Base-by-base conservation (phyloP, 1,140 invertebrate species). In the Rhynchophorus ferrugineus region DNA sequence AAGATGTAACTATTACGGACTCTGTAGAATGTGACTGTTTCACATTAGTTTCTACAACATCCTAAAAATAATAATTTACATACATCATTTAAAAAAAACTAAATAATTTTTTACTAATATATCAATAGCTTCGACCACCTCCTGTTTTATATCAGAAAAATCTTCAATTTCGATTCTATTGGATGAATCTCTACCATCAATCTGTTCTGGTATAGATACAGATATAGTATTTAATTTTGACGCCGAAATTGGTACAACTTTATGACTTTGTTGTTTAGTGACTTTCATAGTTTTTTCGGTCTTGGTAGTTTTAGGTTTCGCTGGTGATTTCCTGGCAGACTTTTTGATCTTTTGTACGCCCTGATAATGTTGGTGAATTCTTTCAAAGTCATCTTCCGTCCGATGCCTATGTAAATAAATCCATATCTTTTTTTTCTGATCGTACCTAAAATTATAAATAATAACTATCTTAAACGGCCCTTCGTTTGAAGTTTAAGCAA, bases 401-500 rank as follows among this genome's bases (percentile, higher is more conserved):
- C 86, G 71, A 51, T 69, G 69, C 78, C 85, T 75, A 70, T 95
- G 91, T 42, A 93, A 71, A 71, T 94, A 93, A 24, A 93, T 84
- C 91, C 91, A 95, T 9, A 90, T 81, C 71, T 94, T 94, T 5
- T 85, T 74, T 61, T 87, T 85, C 0, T 87, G 82, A 67, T 94
- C 89, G 69, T 92, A 54, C 37, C 52, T 54, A 11, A 1, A 17
- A 37, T 14, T 37, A 6, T n/a, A n/a, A n/a, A n/a, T n/a, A n/a
- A n/a, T n/a, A n/a, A n/a, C n/a, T n/a, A n/a, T n/a, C n/a, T n/a
- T n/a, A n/a, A n/a, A n/a, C n/a, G n/a, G n/a, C n/a, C n/a, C n/a
- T n/a, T n/a, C n/a, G n/a, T n/a, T n/a, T n/a, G n/a, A n/a, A n/a
- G n/a, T n/a, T n/a, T n/a, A n/a, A n/a, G n/a, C 3, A 37, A 5